Base-by-base conservation (phyloP, 2,113 vertebrate genomes). In the Ciconia maguari region DNA sequence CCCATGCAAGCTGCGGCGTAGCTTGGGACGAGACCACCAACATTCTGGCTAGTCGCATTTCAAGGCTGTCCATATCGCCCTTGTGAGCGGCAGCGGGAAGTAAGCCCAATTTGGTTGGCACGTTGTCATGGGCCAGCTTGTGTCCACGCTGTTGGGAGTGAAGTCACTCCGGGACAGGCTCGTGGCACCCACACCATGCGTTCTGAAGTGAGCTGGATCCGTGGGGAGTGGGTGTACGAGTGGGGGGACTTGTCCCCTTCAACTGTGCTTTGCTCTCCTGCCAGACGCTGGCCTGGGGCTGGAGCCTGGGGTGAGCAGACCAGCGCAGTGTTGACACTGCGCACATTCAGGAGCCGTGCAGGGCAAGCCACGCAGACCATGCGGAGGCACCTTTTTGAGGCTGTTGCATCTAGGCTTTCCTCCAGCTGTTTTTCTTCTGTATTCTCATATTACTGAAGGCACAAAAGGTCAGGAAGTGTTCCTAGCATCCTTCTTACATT, bases 131-230 rank as follows among this genome's bases (percentile, higher is more conserved):
- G 51, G 9, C 32, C 22, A 65, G 16, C 13, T 76, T 2, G 2
- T 0, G 0, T 62, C 77, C 29, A 1, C 4, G 7, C 32, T 48
- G 16, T 65, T 81, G 32, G 16, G 32, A 42, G 26, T 4, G 7
- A 89, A 72, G 52, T 60, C 62, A 48, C 19, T 22, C 42, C 2
- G 16, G 54, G 19, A 55, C 0, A 2, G 54, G 30, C 30, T 74
- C 3, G 7, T 6, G 14, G 54, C 55, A 30, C 44, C 51, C 2
- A 1, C 29, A 27, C 11, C 1, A 1, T 3, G 9, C 0, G 2
- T 44, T 72, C 84, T 58, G 38, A 24, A 55, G 52, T 27, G 46
- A 89, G 36, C 30, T 8, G 13, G 4, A 2, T 57, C 74, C 5
- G 2, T 48, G 36, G 20, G n/a, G 61, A 49, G 16, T 24, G n/a